Conservation (phyloP, 2,797 vertebrate genomes). For the Sebastolobus altivelis region DNA sequence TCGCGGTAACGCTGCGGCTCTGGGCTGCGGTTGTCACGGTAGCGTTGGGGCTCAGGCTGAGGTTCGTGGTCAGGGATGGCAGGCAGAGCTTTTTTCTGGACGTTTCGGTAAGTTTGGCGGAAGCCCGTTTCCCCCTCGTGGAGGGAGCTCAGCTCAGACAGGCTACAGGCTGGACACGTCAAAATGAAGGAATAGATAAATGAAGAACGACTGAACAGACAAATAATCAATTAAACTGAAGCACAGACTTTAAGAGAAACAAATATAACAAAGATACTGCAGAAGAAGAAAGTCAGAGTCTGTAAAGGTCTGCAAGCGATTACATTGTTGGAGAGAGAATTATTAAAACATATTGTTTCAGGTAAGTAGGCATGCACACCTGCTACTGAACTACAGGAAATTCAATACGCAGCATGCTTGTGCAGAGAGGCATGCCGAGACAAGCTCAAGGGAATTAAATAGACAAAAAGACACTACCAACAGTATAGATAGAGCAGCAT, state of each 20-base stretch:
- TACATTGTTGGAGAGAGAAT: neutral
- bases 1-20: conserved; percentile 56
- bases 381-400: conserved; percentile 25
- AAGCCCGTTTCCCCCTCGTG: conserved; percentile 91
- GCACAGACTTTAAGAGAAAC: neutral
- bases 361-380: conserved; percentile 41
- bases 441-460: conserved; percentile 12
- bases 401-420: conserved; percentile 10
- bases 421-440: conserved; percentile 48
- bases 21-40: conserved; percentile 60
- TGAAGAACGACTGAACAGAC: neutral
- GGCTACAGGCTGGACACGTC: conserved; percentile 83
- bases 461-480: neutral
- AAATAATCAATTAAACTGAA: neutral
- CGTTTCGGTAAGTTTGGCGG: conserved; percentile 89
- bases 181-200: conserved; percentile 10
- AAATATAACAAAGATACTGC: neutral
- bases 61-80: conserved; percentile 87
- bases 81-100: conserved; percentile 91
- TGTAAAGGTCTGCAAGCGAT: conserved; percentile 11
- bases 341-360: conserved; percentile 25
- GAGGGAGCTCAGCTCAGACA: conserved; percentile 95
- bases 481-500: conserved; percentile 18
- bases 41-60: conserved; percentile 79
- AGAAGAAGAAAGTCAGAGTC: conserved; percentile 10